Evolutionary conservation across 2,113 vertebrate genomes (phyloP).

Genomic region (Mustela nigripes): DNA sequence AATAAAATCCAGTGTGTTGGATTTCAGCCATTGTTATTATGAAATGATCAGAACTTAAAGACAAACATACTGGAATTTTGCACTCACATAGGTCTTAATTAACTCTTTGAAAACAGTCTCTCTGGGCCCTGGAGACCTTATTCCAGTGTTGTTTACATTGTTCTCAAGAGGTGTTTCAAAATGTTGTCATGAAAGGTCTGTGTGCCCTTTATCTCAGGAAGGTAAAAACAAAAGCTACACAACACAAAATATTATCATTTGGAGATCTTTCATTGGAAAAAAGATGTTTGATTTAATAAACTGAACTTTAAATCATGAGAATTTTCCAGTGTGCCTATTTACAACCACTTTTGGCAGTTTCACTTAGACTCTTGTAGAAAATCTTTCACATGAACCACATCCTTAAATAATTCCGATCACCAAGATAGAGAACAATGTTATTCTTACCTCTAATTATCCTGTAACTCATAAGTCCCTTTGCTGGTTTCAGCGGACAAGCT

Average conservation of each 20-base stretch:
- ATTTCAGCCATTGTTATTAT: slow-evolving; percentile 23
- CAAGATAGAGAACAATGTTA: neutral
- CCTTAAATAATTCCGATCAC: slow-evolving; percentile 25
- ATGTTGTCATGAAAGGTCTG: neutral
- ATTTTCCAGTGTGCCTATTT: neutral
- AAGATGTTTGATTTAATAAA: neutral
- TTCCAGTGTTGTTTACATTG: neutral
- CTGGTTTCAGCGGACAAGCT: slow-evolving; percentile 85
- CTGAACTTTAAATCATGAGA: slow-evolving; percentile 4
- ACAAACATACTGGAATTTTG: neutral
- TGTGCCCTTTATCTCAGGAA: neutral
- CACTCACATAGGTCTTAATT: neutral
- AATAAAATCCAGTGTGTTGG: slow-evolving; percentile 26
- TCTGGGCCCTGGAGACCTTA: neutral
- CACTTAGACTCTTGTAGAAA: neutral
- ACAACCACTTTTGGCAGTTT: neutral
- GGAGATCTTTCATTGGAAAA: neutral
- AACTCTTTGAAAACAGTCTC: slow-evolving; percentile 7
- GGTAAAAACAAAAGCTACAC: neutral
- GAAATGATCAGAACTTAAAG: neutral
- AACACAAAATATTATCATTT: neutral
- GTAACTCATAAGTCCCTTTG: slow-evolving; percentile 82
- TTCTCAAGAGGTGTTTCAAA: neutral
- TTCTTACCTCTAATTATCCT: slow-evolving; percentile 85
- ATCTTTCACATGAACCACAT: neutral